Evolutionary conservation across 2,888 invertebrate species (phyloP).

Genomic region (Leptopilina myrica): DNA sequence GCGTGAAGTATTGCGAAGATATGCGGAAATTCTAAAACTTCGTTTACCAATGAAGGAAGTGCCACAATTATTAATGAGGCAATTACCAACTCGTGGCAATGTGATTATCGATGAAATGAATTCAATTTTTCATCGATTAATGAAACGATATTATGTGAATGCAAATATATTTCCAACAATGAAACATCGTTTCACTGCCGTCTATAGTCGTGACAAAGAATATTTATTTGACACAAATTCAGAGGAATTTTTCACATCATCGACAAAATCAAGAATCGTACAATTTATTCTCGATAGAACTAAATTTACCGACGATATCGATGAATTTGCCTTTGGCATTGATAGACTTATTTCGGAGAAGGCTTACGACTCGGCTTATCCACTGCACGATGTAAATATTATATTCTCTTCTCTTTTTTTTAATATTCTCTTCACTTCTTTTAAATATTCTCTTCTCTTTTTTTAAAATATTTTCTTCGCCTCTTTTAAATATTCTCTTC

Average conservation of each 20-base stretch:
- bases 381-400: constrained; percentile 89
- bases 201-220: constrained; percentile 93
- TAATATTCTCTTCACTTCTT: too few species aligned
- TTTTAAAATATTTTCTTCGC: too few species aligned
- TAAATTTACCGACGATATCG: constrained; percentile 82
- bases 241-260: constrained; percentile 91
- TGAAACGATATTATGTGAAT: constrained; percentile 83
- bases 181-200: constrained; percentile 89
- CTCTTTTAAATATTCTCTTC: neutral
- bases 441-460: too few species aligned
- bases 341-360: constrained; percentile 85
- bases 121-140: constrained; percentile 79
- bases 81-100: constrained; percentile 81
- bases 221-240: constrained; percentile 92
- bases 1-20: constrained; percentile 87
- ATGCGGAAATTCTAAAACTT: constrained; percentile 94
- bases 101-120: constrained; percentile 79
- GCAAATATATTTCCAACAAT: constrained; percentile 85
- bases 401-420: neutral
- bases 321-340: constrained; percentile 90
- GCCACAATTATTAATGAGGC: constrained; percentile 80
- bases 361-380: constrained; percentile 89
- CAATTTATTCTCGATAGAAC: constrained; percentile 95
- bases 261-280: constrained; percentile 91
- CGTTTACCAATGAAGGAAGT: constrained; percentile 96